These are phyloP conservation scores for Ladona fulva DNA, from an alignment of 1,140 invertebrate genomes.

Conservation along the genomic window DNA sequence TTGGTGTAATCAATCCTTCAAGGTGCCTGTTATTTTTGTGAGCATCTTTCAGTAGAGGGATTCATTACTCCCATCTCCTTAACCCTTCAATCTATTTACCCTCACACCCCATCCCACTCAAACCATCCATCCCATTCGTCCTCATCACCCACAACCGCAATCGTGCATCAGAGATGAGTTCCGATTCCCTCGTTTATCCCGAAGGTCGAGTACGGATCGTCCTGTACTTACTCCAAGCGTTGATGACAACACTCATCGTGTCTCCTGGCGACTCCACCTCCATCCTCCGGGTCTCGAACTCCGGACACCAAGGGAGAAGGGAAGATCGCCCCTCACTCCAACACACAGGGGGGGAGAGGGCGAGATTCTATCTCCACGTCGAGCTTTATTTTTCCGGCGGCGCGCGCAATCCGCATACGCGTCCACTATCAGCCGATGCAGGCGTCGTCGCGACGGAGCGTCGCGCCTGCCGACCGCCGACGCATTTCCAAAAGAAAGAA, in stretches of 20 bases:
- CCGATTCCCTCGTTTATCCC: background rate
- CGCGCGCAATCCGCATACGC: background rate
- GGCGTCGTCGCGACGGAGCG: background rate
- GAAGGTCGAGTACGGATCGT: background rate
- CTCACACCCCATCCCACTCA: background rate
- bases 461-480: background rate
- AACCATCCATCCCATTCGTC: background rate
- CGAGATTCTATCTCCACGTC: background rate
- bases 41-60: too few species aligned
- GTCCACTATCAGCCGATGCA: background rate
- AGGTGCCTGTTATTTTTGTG: too few species aligned
- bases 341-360: background rate
- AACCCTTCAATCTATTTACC: background rate
- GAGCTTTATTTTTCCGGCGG: background rate
- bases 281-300: background rate
- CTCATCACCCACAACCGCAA: background rate
- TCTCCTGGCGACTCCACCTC: constrained; percentile 17
- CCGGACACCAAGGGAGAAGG: background rate
- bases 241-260: constrained; percentile 19
- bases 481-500: background rate
- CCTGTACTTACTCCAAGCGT: constrained; percentile 17
- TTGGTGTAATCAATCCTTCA: too few species aligned
- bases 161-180: too few species aligned
- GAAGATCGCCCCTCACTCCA: background rate
- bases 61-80: too few species aligned